Evolutionary conservation across 2,888 invertebrate genomes (phyloP), one percentile per base, ranked within the genome.

Genomic region (Hypomecis punctinalis): DNA sequence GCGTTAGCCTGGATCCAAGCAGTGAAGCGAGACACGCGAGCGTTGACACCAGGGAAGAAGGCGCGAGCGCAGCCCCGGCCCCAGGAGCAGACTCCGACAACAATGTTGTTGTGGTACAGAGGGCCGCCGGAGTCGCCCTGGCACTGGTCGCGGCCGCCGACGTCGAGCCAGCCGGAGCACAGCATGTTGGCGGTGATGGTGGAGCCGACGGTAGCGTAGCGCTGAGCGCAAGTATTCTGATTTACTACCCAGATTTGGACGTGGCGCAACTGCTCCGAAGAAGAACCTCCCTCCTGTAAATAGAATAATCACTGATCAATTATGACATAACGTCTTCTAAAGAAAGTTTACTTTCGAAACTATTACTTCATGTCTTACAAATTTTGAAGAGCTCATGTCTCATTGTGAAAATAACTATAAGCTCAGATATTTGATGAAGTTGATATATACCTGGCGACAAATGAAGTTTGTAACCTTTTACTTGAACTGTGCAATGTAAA

Each of bases 91-190:
- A 85, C 72, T 47, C 85, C 85, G 5, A 85, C 80, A 5, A 86
- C 73, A 2, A 82, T 63, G 2, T 68, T 66, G 61, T 84, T 83
- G 76, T 89, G 86, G 70, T 83, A 75, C 6, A 88, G 80, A 40
- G 89, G 87, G 43, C 89, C 83, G 1, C 88, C 89, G 33, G 83
- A 82, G 71, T 87, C 89, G 2, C 85, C 85, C 59, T 78, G 78
- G 78, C 89, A 90, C 76, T 86, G 85, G 66, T 84, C 89, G 33
- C 88, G 85, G 36, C 88, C 88, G 5, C 88, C 87, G 0, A 84
- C 82, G 54, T 83, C 81, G 47, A 86, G 71, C 79, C 79, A 81
- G 3, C 86, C 88, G 8, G 85, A 76, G 74, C 88, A 89, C 64
- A 64, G 40, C 60, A 60, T 62, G 55, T 58, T 63, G 46, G 54